Conservation (phyloP, 1,140 invertebrate species). For the Heliconius eleuchia region DNA sequence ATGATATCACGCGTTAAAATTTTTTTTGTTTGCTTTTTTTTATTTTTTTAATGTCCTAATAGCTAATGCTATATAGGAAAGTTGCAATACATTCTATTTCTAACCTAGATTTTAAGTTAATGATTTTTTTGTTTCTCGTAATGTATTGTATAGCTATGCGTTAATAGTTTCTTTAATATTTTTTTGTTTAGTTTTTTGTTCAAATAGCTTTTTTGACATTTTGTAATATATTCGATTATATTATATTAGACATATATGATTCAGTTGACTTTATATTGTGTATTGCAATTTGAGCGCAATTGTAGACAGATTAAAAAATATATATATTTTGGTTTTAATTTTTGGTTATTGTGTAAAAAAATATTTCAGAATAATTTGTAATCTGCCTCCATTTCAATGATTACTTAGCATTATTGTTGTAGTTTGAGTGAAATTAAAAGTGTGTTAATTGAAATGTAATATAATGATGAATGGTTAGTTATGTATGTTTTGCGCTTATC, state of each 20-base stretch:
- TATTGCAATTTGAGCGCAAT: not conserved
- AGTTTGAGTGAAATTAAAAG: constrained; percentile 9
- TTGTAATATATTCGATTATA: not conserved
- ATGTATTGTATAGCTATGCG: not conserved
- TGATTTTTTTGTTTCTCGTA: constrained; percentile 30
- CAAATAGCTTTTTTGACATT: not conserved
- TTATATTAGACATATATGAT: not conserved
- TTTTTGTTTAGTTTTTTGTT: not conserved
- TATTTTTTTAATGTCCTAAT: constrained; percentile 22
- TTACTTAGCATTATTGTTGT: constrained; percentile 23
- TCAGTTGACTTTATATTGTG: not conserved
- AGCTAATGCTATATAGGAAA: constrained; percentile 23
- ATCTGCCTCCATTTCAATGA: constrained; percentile 11
- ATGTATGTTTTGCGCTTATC: constrained; percentile 65
- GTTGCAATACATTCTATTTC: constrained; percentile 38
- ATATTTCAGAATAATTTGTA: not conserved
- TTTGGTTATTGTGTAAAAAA: not conserved
- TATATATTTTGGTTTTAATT: not conserved
- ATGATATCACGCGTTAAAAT: constrained; percentile 21
- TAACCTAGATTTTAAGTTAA: constrained; percentile 38
- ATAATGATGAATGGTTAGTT: constrained; percentile 37
- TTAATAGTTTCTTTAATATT: not conserved
- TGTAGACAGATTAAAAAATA: constrained; percentile 1
- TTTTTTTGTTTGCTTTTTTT: constrained; percentile 21
- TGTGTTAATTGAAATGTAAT: constrained; percentile 22